Percentiles rank a stretch among this genome's conserved stretches.
Evolutionary conservation across 1,140 invertebrate species (phyloP).

Genomic region (roundworm (Caenorhabditis elegans)): DNA sequence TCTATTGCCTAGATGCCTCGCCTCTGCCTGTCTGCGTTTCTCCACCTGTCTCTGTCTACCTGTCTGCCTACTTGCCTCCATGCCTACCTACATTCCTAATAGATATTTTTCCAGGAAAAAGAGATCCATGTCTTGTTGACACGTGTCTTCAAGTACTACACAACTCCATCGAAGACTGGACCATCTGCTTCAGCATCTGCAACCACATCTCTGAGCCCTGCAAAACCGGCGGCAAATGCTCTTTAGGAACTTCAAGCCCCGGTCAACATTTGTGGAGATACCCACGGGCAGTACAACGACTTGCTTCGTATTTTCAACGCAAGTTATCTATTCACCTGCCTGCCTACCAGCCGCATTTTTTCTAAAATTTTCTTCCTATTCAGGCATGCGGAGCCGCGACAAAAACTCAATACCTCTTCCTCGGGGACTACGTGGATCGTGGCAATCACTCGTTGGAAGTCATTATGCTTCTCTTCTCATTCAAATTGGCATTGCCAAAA

Average conservation of each 20-base stretch:
- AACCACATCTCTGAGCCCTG: neutral
- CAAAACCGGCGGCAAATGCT: neutral
- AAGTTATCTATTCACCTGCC: neutral
- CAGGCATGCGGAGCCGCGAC: conserved; percentile 50
- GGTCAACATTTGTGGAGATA: conserved; percentile 56
- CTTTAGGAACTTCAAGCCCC: conserved; percentile 25
- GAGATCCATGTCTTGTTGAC: neutral
- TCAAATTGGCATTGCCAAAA: conserved; percentile 52
- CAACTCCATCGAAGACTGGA: neutral
- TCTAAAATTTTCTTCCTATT: neutral
- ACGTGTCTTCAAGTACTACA: neutral
- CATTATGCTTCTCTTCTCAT: conserved; percentile 50
- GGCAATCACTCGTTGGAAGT: conserved; percentile 55
- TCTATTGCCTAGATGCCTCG: no score
- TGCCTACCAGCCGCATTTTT: no score
- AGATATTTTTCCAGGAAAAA: neutral
- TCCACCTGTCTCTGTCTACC: no score
- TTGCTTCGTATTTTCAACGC: conserved; percentile 50
- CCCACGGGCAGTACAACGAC: conserved; percentile 52
- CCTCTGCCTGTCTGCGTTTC: no score
- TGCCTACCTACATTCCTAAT: no score
- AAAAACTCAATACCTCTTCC: conserved; percentile 48
- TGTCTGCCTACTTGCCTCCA: no score
- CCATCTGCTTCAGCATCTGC: neutral
- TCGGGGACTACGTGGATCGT: conserved; percentile 56